Base-by-base conservation (phyloP, 2,888 invertebrate genomes). In the Synanthedon formicaeformis region DNA sequence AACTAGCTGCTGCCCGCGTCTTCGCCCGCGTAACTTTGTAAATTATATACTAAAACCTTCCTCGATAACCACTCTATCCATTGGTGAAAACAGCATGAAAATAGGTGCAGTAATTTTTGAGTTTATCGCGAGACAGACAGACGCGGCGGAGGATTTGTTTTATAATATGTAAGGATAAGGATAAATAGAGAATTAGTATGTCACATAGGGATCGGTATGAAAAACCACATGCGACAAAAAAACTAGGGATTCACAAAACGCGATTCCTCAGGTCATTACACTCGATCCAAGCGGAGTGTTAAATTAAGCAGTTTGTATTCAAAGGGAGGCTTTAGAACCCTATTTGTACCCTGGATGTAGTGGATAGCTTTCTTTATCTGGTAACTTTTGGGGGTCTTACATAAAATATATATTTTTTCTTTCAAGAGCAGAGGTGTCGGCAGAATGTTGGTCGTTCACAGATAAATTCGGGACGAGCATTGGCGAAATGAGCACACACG, bases 281-380 rank as follows among this genome's bases (percentile, higher is more conserved):
- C 64, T 53, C 50, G n/a, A 40, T 50, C 48, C 53, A 18, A 51
- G 50, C 51, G 50, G 60, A 51, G 45, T 51, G 58, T 57, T 62
- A 67, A 73, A 72, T 66, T 58, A 52, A 60, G 59, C 64, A 57
- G 69, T 74, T 73, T 72, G 64, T 74, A 74, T 74, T 63, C 73
- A 62, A 56, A 52, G 54, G 54, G 56, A 54, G 60, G 51, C 52
- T 56, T 56, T 60, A 60, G 61, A 60, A 59, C 61, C 65, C 66
- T 66, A 67, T 73, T 71, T 68, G 70, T 73, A 66, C 66, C 61
- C 64, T 57, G 56, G 57, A 61, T 64, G 62, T 63, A 63, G 18
- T 18, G 56, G 16, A 55, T 55, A 53, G 60, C 64, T 69, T 65
- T 62, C 60, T 62, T 66, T 64, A 67, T 71, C 64, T 57, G 53